Conservation (phyloP, 2,888 invertebrate species). For the Drosophila mayaguana region DNA sequence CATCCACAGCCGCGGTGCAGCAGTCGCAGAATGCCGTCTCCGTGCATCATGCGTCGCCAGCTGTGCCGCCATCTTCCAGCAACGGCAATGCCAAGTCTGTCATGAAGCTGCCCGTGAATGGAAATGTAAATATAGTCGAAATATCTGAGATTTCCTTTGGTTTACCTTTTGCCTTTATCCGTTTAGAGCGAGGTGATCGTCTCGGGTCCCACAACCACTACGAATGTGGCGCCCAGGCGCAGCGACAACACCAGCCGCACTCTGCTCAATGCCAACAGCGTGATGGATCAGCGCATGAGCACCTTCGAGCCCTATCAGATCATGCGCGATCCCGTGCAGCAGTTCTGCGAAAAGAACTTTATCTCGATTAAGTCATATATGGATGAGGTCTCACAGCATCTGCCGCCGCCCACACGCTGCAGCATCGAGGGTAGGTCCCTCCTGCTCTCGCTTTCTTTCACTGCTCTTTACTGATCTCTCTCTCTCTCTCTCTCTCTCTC, state of each 20-base stretch:
- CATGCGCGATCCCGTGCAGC: conserved; percentile 95
- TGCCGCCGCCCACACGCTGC: conserved; percentile 96
- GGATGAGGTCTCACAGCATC: conserved; percentile 92
- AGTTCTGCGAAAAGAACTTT: conserved; percentile 97
- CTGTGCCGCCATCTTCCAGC: conserved; percentile 79
- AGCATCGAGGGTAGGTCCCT: conserved; percentile 92
- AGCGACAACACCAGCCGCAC: conserved; percentile 92
- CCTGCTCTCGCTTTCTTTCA: conserved; percentile 15
- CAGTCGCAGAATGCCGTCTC: conserved; percentile 82
- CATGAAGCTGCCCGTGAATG: conserved; percentile 84
- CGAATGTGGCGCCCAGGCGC: conserved; percentile 88
- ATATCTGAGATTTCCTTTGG: conserved; percentile 17
- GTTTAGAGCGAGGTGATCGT: conserved; percentile 85
- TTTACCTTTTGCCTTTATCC: background rate
- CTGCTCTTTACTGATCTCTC: conserved; percentile 19
- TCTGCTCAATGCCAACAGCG: conserved; percentile 87
- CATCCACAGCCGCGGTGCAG: conserved; percentile 27
- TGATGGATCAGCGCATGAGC: conserved; percentile 87
- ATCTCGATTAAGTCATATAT: conserved; percentile 96
- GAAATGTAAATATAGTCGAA: conserved; percentile 61
- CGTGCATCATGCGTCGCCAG: conserved; percentile 85
- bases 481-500: background rate
- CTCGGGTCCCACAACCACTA: conserved; percentile 88
- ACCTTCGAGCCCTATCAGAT: conserved; percentile 95
- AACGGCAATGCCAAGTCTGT: conserved; percentile 85